phyloP scores from a whole-genome alignment of 2,113 vertebrate genomes.

The Columba livia region DNA sequence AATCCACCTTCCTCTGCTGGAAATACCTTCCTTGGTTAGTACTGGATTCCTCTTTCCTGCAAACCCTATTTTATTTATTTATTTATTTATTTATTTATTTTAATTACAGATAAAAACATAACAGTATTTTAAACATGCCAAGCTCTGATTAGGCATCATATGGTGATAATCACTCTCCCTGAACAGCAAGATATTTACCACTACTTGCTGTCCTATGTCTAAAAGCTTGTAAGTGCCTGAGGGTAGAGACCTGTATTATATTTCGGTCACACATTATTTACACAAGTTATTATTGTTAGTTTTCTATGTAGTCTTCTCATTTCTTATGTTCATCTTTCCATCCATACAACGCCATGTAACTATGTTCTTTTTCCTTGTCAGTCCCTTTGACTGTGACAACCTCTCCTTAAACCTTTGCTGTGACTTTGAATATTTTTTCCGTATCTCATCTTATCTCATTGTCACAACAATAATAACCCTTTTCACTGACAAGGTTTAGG shows the following conservation, averaged over 20 bases:
- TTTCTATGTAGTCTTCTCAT: background rate
- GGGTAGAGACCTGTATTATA: background rate
- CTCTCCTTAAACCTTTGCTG: background rate
- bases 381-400: background rate
- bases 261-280: conserved; percentile 7
- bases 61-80: background rate
- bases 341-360: background rate
- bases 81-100: background rate
- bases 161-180: background rate
- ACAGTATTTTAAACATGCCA: background rate
- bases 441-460: background rate
- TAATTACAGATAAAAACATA: background rate
- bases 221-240: background rate
- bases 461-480: background rate
- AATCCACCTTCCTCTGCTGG: background rate
- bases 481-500: background rate
- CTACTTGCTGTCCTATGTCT: background rate
- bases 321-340: background rate
- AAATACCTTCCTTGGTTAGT: background rate
- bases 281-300: conserved; percentile 15
- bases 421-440: background rate
- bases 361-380: background rate
- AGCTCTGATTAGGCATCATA: background rate
- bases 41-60: background rate
- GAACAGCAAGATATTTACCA: background rate